Evolutionary conservation across 2,113 vertebrate species (phyloP).

Genomic region (Nerophis ophidion): DNA sequence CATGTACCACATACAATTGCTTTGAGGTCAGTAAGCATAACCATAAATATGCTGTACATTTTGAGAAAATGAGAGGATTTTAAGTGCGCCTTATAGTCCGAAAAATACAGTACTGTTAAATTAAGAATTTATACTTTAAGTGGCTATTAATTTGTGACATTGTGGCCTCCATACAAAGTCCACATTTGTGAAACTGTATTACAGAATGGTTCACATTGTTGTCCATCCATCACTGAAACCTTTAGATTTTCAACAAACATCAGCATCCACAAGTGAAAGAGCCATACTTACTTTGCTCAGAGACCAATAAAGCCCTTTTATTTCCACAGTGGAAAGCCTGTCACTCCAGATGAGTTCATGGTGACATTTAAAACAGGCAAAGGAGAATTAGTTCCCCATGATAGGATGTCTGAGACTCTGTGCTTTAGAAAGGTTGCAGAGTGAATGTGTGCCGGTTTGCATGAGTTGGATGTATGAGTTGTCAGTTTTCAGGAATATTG

Average conservation of each 20-base stretch:
- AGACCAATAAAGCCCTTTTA: constrained; percentile 65
- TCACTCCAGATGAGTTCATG: constrained; percentile 71
- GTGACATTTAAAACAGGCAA: constrained; percentile 76
- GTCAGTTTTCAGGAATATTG: neutral
- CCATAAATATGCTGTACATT: too few relatives aligned
- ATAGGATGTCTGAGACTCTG: constrained; percentile 57
- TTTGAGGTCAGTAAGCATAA: too few relatives aligned
- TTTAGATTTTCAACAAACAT: constrained; percentile 50
- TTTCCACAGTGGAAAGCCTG: constrained; percentile 71
- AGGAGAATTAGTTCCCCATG: constrained; percentile 73
- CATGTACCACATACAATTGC: too few relatives aligned
- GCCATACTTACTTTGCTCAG: constrained; percentile 25
- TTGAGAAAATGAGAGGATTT: too few relatives aligned
- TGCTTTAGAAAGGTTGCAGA: constrained; percentile 30
- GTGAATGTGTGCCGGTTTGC: constrained; percentile 7
- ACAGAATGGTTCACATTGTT: constrained; percentile 23
- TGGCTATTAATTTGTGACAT: constrained; percentile 30
- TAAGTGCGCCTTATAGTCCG: too few relatives aligned
- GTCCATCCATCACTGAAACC: constrained; percentile 55
- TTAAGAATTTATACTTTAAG: too few relatives aligned
- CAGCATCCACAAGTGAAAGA: constrained; percentile 23
- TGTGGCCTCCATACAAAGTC: constrained; percentile 6
- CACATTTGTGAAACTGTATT: neutral
- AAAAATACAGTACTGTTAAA: too few relatives aligned
- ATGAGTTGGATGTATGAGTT: neutral